phyloP scores from a whole-genome alignment of 2,113 vertebrate species.

The Rutilus rutilus region DNA sequence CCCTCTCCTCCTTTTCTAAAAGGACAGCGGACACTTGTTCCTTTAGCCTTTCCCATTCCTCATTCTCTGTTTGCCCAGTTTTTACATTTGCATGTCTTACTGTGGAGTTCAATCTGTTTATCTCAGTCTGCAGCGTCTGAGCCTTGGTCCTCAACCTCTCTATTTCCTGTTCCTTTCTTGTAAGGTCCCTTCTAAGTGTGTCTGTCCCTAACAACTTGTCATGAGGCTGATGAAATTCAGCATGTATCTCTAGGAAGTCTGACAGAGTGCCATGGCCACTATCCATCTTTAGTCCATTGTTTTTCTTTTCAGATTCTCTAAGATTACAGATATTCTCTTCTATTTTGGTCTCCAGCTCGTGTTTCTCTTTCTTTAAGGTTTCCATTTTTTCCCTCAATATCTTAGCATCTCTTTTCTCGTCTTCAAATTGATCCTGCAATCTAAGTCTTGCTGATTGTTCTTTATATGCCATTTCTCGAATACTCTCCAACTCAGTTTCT shows the following conservation, averaged over 20 bases:
- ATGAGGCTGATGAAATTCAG: slow-evolving; percentile 2
- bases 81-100: neutral
- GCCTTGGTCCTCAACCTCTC: neutral
- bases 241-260: neutral
- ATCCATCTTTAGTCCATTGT: neutral
- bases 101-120: slow-evolving; percentile 19
- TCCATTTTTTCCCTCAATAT: slow-evolving; percentile 35
- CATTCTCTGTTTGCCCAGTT: neutral
- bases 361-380: slow-evolving; percentile 23
- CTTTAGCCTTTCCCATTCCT: slow-evolving; percentile 1
- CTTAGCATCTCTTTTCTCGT: slow-evolving; percentile 6
- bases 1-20: slow-evolving; percentile 55
- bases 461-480: slow-evolving; percentile 8
- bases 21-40: slow-evolving; percentile 36
- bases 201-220: slow-evolving; percentile 19
- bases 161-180: slow-evolving; percentile 4
- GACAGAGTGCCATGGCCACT: slow-evolving; percentile 37
- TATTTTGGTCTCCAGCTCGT: neutral
- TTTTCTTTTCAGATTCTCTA: slow-evolving; percentile 17
- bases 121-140: slow-evolving; percentile 1
- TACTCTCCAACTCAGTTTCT: slow-evolving; percentile 46
- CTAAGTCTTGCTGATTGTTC: slow-evolving; percentile 22
- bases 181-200: slow-evolving; percentile 3
- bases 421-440: slow-evolving; percentile 37
- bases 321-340: neutral